Conservation (phyloP, 2,113 vertebrate species). For the Thinocorus orbignyianus region DNA sequence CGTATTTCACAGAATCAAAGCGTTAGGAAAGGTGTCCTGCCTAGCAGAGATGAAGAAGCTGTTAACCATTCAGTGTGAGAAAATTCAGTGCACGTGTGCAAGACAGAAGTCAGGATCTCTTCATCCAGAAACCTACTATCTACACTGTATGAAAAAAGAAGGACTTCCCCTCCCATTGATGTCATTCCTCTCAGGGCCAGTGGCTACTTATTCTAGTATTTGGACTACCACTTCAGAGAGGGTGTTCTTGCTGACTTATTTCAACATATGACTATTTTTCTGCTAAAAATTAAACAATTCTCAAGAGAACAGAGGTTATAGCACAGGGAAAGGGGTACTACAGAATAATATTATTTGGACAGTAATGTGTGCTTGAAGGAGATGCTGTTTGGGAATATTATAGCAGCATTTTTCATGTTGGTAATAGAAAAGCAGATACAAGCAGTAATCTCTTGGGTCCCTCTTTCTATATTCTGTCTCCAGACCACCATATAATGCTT, state of each 20-base stretch:
- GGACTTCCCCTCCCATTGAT: neutral
- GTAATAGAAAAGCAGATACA: neutral
- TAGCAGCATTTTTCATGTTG: neutral
- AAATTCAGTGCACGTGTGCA: neutral
- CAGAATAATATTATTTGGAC: neutral
- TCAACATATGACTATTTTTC: neutral
- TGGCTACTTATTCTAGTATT: neutral
- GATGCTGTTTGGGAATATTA: neutral
- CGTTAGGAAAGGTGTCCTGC: neutral
- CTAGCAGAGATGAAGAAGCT: neutral
- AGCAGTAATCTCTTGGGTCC: neutral
- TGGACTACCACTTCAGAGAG: neutral
- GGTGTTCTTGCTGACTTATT: neutral
- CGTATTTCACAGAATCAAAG: conserved; percentile 7
- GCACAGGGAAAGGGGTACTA: neutral
- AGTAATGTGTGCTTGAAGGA: neutral
- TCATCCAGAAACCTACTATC: neutral
- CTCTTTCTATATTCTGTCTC: neutral
- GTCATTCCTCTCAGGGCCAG: neutral
- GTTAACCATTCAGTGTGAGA: neutral
- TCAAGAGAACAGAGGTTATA: neutral
- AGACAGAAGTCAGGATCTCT: neutral
- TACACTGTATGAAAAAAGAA: neutral
- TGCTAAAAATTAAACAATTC: neutral
- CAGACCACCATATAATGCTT: neutral